Conservation (phyloP, 1,140 invertebrate genomes). For the Drosophila jambulina region DNA sequence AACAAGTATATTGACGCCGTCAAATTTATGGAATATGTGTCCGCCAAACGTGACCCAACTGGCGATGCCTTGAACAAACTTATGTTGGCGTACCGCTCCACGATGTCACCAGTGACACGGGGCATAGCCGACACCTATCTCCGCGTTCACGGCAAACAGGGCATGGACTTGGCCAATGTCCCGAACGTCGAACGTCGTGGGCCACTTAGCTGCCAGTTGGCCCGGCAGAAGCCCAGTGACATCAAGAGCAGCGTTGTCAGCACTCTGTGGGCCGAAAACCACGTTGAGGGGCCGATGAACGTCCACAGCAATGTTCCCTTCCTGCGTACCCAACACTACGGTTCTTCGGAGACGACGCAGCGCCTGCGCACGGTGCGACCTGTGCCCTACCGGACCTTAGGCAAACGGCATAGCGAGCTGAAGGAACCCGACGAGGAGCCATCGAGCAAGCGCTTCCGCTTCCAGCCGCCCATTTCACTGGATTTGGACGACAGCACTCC, state of each 20-base stretch:
- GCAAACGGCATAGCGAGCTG: constrained; percentile 40
- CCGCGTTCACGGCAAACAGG: constrained; percentile 48
- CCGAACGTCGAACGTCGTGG: constrained; percentile 18
- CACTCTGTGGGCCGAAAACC: constrained; percentile 54
- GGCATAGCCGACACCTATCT: constrained; percentile 68
- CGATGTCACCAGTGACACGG: constrained; percentile 71
- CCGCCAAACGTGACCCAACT: neutral
- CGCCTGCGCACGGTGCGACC: constrained; percentile 40
- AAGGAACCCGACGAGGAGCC: neutral
- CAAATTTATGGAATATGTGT: neutral
- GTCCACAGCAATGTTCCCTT: constrained; percentile 63
- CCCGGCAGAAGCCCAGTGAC: constrained; percentile 65
- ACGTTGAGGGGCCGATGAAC: neutral
- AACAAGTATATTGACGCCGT: neutral
- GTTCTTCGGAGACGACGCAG: neutral
- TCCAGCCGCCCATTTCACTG: constrained; percentile 38
- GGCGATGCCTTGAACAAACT: constrained; percentile 22
- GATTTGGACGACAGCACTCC: neutral
- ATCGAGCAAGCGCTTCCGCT: constrained; percentile 14
- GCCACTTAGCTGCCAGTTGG: constrained; percentile 73
- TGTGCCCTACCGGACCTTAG: constrained; percentile 34
- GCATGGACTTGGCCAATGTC: neutral
- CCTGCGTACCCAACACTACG: constrained; percentile 5
- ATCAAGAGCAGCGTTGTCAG: constrained; percentile 69
- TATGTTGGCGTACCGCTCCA: constrained; percentile 64